A percentile compares a stretch with the other conserved stretches of the same genome.
Evolutionary conservation across 2,888 invertebrate species (phyloP).

Genomic region (Chirona hameri): DNA sequence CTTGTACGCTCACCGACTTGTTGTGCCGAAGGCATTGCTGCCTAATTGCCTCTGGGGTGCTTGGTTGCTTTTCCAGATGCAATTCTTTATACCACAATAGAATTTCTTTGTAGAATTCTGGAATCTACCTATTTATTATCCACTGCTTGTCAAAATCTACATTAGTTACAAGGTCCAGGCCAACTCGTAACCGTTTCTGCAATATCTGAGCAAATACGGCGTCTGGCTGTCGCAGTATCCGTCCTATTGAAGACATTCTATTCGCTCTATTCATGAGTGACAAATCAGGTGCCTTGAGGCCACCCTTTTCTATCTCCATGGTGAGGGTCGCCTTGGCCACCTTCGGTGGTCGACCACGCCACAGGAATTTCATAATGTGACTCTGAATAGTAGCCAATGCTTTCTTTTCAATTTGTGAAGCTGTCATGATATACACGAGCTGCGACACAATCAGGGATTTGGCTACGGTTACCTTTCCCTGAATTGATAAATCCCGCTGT

Average conservation of each 20-base stretch:
- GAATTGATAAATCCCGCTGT: too few relatives aligned
- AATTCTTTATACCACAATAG: not conserved
- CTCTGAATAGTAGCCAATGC: not conserved
- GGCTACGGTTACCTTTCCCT: too few relatives aligned
- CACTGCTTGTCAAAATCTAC: not conserved
- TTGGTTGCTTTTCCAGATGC: not conserved
- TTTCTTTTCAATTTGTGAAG: not conserved
- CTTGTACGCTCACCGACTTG: not conserved
- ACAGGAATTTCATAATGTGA: not conserved
- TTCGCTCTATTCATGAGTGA: too few relatives aligned
- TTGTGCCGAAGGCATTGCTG: too few relatives aligned
- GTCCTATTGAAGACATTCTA: too few relatives aligned
- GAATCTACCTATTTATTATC: not conserved
- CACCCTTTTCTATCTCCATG: too few relatives aligned
- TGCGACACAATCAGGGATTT: too few relatives aligned
- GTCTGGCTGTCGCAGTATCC: too few relatives aligned
- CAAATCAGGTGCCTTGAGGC: too few relatives aligned
- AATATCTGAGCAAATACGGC: not conserved
- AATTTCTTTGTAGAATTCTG: not conserved
- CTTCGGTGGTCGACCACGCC: too few relatives aligned
- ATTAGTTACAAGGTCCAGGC: not conserved
- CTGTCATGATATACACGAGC: too few relatives aligned
- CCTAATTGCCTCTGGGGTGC: not conserved
- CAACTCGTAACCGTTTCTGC: not conserved
- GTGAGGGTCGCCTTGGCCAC: too few relatives aligned